A percentile compares a stretch with the other conserved stretches of the same genome.
phyloP scores from a whole-genome alignment of 2,113 vertebrate genomes.

The Ictidomys tridecemlineatus region DNA sequence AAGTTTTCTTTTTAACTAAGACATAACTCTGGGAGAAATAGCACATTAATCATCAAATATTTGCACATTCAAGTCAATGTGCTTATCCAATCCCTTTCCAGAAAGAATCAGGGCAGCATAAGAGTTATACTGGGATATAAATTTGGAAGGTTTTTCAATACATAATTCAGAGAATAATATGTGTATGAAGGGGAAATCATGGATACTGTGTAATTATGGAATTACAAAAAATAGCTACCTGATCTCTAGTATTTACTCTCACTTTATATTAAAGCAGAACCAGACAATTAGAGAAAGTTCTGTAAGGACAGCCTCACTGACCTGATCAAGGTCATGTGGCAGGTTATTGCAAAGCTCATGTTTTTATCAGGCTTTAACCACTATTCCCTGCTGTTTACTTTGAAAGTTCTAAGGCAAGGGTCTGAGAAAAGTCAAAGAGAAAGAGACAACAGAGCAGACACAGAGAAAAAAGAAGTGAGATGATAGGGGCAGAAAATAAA shows the following conservation, averaged over 20 bases:
- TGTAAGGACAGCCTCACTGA: not conserved
- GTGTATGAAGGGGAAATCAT: not conserved
- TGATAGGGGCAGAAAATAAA: not conserved
- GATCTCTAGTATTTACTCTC: not conserved
- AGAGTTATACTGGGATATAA: conserved; percentile 17
- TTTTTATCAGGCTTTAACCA: not conserved
- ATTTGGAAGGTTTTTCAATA: not conserved
- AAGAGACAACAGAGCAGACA: not conserved
- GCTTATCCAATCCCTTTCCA: conserved; percentile 21
- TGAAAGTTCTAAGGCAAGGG: not conserved
- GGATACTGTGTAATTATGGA: conserved; percentile 37
- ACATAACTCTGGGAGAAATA: not conserved
- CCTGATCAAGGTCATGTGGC: not conserved
- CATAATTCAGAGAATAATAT: conserved; percentile 30
- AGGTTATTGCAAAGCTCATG: conserved; percentile 5
- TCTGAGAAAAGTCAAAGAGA: not conserved
- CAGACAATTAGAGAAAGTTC: not conserved
- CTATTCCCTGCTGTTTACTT: not conserved
- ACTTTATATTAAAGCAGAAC: not conserved
- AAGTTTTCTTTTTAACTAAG: conserved; percentile 20
- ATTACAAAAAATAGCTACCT: not conserved
- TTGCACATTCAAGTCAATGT: not conserved
- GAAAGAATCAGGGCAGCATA: not conserved
- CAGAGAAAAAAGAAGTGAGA: not conserved
- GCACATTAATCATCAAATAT: conserved; percentile 22